Percentiles rank a stretch among this genome's conserved stretches.
These are phyloP conservation scores for Pocillopora verrucosa DNA, from an alignment of 64 coral and sea anemone species.

Conservation along the genomic window DNA sequence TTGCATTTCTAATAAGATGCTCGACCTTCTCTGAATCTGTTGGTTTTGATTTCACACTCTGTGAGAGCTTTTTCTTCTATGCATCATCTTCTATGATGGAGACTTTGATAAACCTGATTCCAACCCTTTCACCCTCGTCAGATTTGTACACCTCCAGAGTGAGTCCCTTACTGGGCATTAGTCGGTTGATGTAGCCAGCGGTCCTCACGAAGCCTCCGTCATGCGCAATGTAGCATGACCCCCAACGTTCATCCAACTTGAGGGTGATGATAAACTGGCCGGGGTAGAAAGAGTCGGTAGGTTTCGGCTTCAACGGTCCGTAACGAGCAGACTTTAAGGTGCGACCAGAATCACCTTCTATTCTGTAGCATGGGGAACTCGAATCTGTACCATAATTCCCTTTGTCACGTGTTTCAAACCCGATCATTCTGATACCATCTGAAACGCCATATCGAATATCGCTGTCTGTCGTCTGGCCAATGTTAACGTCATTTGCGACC, in stretches of 20 bases:
- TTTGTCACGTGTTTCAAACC: neutral
- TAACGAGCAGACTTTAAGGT: neutral
- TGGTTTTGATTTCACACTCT: too few relatives aligned
- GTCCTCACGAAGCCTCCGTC: slow-evolving; percentile 10
- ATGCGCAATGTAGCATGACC: slow-evolving; percentile 28
- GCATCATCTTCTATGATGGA: neutral
- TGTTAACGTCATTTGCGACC: slow-evolving; percentile 21
- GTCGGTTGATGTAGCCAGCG: slow-evolving; percentile 19
- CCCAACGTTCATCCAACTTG: slow-evolving; percentile 28
- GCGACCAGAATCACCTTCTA: neutral
- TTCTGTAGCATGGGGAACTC: neutral
- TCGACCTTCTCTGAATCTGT: too few relatives aligned
- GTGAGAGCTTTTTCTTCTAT: too few relatives aligned
- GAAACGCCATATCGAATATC: slow-evolving; percentile 27
- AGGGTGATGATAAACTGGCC: slow-evolving; percentile 34
- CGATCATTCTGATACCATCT: slow-evolving; percentile 14
- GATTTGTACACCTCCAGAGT: slow-evolving; percentile 8
- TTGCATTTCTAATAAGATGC: too few relatives aligned
- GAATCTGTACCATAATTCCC: neutral
- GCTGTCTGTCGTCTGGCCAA: slow-evolving; percentile 2
- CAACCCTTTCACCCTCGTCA: neutral
- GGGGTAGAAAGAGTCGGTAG: neutral
- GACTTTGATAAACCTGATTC: slow-evolving; percentile 27
- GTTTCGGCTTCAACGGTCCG: neutral
- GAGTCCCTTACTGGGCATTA: neutral